A percentile compares a stretch with the other conserved stretches of the same genome.
phyloP scores from a whole-genome alignment of 1,140 invertebrate species.

The Lutraria rhynchaena region DNA sequence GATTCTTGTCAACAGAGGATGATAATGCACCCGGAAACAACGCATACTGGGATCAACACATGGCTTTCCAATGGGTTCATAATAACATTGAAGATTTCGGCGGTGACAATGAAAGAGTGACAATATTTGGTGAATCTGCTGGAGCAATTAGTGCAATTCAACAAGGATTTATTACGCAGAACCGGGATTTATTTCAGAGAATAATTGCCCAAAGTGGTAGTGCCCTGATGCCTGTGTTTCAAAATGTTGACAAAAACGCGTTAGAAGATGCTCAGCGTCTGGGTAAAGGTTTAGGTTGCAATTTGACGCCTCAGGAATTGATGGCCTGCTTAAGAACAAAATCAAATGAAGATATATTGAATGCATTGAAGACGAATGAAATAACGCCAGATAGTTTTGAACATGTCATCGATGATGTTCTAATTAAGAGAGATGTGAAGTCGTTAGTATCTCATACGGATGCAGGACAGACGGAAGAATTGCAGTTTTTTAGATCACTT shows the following conservation, averaged over 20 bases:
- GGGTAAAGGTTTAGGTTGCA: background rate
- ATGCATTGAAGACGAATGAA: no score
- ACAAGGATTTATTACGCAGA: constrained; percentile 34
- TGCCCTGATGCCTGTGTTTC: background rate
- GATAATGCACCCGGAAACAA: constrained; percentile 71
- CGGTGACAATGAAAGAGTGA: constrained; percentile 88
- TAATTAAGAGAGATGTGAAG: no score
- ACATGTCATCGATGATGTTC: no score
- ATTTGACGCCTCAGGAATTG: background rate
- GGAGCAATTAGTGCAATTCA: constrained; percentile 83
- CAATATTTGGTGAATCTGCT: constrained; percentile 93
- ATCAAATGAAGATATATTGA: no score
- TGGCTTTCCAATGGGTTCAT: constrained; percentile 89
- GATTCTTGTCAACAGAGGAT: constrained; percentile 85
- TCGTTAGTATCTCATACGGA: no score
- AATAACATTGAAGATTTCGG: constrained; percentile 89
- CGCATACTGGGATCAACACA: constrained; percentile 85
- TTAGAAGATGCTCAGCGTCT: background rate
- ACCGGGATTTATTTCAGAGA: constrained; percentile 88
- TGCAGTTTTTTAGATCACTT: constrained; percentile 47
- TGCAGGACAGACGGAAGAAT: background rate
- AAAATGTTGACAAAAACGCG: background rate
- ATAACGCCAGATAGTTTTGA: no score
- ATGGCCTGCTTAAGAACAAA: constrained; percentile 27
- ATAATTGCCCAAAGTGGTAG: constrained; percentile 72